A percentile compares a stretch with the other conserved stretches of the same genome.
Conservation (phyloP, 2,113 vertebrate species). For the Panurus biarmicus region DNA sequence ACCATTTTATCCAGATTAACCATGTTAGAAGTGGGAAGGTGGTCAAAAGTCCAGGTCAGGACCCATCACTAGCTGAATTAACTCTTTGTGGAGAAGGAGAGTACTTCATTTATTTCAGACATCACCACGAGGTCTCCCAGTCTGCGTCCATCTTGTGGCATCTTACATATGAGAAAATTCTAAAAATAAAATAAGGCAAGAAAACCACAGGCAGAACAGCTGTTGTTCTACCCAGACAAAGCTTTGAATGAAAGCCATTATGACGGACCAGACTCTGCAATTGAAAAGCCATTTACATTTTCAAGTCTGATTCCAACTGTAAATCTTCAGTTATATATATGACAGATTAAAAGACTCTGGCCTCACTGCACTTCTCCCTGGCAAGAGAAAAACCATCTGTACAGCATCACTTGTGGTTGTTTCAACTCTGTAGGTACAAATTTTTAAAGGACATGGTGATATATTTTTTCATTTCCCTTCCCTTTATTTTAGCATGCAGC, state of each 20-base stretch:
- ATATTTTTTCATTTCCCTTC: constrained; percentile 28
- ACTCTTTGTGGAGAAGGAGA: background rate
- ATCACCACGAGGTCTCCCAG: background rate
- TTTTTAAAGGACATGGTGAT: constrained; percentile 13
- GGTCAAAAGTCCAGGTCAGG: background rate
- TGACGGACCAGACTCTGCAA: background rate
- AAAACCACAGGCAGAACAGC: constrained; percentile 13
- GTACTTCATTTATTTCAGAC: background rate
- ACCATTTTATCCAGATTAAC: background rate
- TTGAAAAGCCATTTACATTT: constrained; percentile 39
- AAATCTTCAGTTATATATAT: constrained; percentile 19
- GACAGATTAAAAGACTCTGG: constrained; percentile 14
- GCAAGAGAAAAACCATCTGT: constrained; percentile 33
- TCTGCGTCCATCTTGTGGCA: background rate
- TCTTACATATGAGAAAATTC: constrained; percentile 2
- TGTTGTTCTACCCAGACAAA: constrained; percentile 25
- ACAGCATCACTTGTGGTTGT: constrained; percentile 17
- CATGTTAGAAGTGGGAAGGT: background rate
- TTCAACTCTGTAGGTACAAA: constrained; percentile 29
- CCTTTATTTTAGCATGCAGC: background rate
- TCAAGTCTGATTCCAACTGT: background rate
- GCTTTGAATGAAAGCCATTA: constrained; percentile 9
- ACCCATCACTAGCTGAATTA: background rate
- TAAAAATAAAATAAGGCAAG: constrained; percentile 35
- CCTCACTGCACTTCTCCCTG: background rate